Conservation (phyloP, 2,888 invertebrate species). For the Rotaria socialis region DNA sequence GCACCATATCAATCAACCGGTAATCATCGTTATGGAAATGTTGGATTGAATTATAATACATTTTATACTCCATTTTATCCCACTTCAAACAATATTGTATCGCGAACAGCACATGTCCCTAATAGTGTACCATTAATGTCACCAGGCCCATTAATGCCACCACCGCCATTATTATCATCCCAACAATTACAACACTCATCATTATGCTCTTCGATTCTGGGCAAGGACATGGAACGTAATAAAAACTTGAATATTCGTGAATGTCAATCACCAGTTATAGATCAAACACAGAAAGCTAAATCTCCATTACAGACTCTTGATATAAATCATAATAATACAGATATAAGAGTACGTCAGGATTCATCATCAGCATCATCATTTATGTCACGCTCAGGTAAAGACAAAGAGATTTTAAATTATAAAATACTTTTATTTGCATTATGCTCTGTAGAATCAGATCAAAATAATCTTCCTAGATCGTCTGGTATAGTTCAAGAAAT, state of each 20-base stretch:
- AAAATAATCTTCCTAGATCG: background rate
- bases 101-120: background rate
- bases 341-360: background rate
- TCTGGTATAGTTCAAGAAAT: background rate
- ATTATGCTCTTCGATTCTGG: background rate
- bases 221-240: background rate
- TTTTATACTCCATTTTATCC: background rate
- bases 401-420: background rate
- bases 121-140: background rate
- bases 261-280: background rate
- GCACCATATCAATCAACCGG: background rate
- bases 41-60: background rate
- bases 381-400: background rate
- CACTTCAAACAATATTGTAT: background rate
- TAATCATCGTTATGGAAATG: background rate
- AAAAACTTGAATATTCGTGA: background rate
- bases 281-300: background rate
- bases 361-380: conserved; percentile 6
- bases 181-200: background rate
- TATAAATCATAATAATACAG: background rate
- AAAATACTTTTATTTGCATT: background rate
- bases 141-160: background rate
- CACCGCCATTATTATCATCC: background rate
- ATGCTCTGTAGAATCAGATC: background rate
- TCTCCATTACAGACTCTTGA: background rate